These are phyloP conservation scores for Oxystoma pomonae DNA, from an alignment of 2,888 invertebrate genomes.

Conservation along the genomic window DNA sequence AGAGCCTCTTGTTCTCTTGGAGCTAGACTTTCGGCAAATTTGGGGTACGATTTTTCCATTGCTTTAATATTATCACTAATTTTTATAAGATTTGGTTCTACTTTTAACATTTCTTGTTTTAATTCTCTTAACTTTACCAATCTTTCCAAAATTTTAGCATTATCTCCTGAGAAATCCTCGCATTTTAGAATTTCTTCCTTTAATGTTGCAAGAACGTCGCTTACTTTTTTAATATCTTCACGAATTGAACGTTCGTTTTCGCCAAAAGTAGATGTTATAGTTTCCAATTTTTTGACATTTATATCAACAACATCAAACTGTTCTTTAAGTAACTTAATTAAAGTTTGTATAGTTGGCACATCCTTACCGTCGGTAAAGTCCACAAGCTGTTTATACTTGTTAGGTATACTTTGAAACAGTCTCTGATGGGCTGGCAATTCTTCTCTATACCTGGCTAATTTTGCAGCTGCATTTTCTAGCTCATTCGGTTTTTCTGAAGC, in stretches of 20 bases:
- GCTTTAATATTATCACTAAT: conserved; percentile 66
- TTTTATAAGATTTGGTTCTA: conserved; percentile 64
- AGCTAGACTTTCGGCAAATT: conserved; percentile 70
- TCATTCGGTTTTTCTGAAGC: conserved; percentile 75
- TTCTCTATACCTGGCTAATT: conserved; percentile 78
- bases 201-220: conserved; percentile 66
- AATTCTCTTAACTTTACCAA: conserved; percentile 70
- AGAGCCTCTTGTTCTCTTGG: conserved; percentile 79
- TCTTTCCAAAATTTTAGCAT: conserved; percentile 75
- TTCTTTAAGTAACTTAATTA: conserved; percentile 64
- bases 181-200: conserved; percentile 84
- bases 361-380: conserved; percentile 70
- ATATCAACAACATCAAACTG: conserved; percentile 73
- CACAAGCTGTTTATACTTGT: conserved; percentile 75
- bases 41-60: conserved; percentile 70
- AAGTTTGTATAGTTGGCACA: conserved; percentile 63
- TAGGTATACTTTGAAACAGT: conserved; percentile 69
- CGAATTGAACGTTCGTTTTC: conserved; percentile 71
- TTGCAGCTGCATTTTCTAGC: conserved; percentile 73
- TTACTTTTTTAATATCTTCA: conserved; percentile 65
- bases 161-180: conserved; percentile 86
- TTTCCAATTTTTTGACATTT: conserved; percentile 70
- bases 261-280: conserved; percentile 67
- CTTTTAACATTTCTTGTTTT: conserved; percentile 65
- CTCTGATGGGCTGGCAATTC: conserved; percentile 77